phyloP scores from a whole-genome alignment of 2,888 invertebrate species.

The Lampropteryx suffumata region DNA sequence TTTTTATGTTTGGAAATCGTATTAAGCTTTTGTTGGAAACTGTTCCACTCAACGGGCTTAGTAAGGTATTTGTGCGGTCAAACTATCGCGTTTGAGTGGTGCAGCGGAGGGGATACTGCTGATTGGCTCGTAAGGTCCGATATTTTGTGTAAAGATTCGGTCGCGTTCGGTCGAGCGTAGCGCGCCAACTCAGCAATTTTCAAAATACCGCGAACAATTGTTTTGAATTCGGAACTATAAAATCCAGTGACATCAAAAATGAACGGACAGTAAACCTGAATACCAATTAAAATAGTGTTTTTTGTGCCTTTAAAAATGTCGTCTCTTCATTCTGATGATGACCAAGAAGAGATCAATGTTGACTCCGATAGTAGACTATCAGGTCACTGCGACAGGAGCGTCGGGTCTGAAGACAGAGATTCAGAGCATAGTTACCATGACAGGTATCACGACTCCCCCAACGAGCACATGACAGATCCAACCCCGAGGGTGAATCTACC shows the following conservation, averaged over 20 bases:
- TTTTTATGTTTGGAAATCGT: slow-evolving; percentile 83
- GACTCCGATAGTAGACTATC: slow-evolving; percentile 85
- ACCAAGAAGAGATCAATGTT: slow-evolving; percentile 87
- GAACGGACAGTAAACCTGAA: slow-evolving; percentile 26
- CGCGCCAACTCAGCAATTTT: slow-evolving; percentile 56
- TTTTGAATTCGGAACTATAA: slow-evolving; percentile 32
- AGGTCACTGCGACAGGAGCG: slow-evolving; percentile 74
- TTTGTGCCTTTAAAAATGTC: slow-evolving; percentile 61
- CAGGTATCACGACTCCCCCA: slow-evolving; percentile 74
- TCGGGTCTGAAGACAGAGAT: slow-evolving; percentile 80
- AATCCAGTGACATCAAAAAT: slow-evolving; percentile 40
- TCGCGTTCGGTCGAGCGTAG: slow-evolving; percentile 70
- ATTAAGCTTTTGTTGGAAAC: slow-evolving; percentile 83
- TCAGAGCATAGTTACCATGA: slow-evolving; percentile 82
- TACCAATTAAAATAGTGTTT: slow-evolving; percentile 18
- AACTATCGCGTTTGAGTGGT: slow-evolving; percentile 73
- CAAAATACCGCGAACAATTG: slow-evolving; percentile 41
- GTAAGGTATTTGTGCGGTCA: slow-evolving; percentile 80
- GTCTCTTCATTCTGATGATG: slow-evolving; percentile 83
- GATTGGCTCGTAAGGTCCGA: slow-evolving; percentile 71
- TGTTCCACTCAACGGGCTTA: slow-evolving; percentile 81
- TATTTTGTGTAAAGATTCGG: slow-evolving; percentile 71
- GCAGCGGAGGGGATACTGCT: slow-evolving; percentile 69
- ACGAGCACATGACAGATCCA: slow-evolving; percentile 76
- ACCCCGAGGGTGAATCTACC: slow-evolving; percentile 84